Conservation (phyloP, 2,888 invertebrate genomes). For the Eretmocerus hayati region DNA sequence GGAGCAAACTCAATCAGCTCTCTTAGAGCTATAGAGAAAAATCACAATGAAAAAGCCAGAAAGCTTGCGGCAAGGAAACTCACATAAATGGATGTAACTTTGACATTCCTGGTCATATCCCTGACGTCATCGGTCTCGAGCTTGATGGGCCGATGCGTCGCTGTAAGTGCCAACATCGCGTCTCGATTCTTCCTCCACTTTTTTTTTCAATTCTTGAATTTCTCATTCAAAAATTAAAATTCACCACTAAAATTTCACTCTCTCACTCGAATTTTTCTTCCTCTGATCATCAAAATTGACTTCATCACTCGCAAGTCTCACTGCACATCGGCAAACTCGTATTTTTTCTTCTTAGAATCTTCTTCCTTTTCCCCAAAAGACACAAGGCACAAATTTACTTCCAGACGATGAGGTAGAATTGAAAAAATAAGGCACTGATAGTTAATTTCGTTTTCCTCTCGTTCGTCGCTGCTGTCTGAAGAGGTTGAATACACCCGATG, state of each 20-base stretch:
- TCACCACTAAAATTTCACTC: neutral
- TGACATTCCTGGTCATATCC: conserved; percentile 43
- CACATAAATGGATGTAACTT: conserved; percentile 44
- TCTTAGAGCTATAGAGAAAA: too few relatives aligned
- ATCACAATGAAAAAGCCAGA: too few relatives aligned
- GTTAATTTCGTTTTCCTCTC: too few relatives aligned
- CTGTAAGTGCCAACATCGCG: conserved; percentile 39
- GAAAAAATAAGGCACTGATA: too few relatives aligned
- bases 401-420: too few relatives aligned
- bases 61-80: conserved; percentile 27
- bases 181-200: conserved; percentile 20
- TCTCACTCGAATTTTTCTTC: too few relatives aligned
- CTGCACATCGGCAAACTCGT: neutral
- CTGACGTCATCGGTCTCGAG: conserved; percentile 43
- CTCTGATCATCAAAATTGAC: too few relatives aligned
- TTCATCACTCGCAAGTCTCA: neutral
- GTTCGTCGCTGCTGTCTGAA: too few relatives aligned
- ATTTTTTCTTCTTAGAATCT: neutral
- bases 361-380: neutral
- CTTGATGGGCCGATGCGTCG: conserved; percentile 39
- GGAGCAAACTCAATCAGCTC: too few relatives aligned
- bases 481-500: too few relatives aligned
- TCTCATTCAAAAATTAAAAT: conserved; percentile 7
- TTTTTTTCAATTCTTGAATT: neutral
- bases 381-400: too few relatives aligned